Base-by-base conservation (phyloP, 2,797 vertebrate species). In the Fundulus diaphanus region DNA sequence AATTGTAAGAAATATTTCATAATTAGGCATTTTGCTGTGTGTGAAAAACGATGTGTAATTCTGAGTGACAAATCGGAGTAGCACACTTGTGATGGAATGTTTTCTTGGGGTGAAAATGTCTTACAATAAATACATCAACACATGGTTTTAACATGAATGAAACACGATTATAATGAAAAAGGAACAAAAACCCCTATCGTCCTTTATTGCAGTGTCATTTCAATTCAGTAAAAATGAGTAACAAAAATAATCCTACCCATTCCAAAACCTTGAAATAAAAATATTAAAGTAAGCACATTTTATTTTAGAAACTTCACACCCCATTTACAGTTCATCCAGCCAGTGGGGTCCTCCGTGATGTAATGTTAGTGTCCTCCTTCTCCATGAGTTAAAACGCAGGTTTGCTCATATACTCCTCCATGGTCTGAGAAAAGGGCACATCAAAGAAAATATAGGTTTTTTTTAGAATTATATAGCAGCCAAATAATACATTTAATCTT, bases 331-430 rank as follows among this genome's bases (percentile, higher is more conserved):
- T 79, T 80, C 79, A 66, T 52, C 49, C 57, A 51, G n/a, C 61
- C 76, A 68, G 70, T 29, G 42, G 11, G 8, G 54, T 81, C 75
- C 31, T 77, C 77, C 71, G 46, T 5, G 66, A 9, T 63, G 63
- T 73, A 42, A n/a, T 35, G 35, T 59, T 73, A 42, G 15, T 35
- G 35, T 59, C n/a, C 22, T 29, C 29, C 68, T 75, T 37, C 46
- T 2, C 66, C 73, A 13, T 1, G 3, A 66, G 74, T 96, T 95
- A 99, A 95, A 99, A 99, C 0, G 97, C 95, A 77, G 98, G 98
- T 75, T 98, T 99, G 94, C 95, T 97, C 97, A 99, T 98, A 85
- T 99, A 99, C 90, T 99, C 97, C 90, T 97, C 98, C 96, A 99
- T 96, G 7, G 98, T 98, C 97, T 99, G 86, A 27, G 80, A 76